Percentiles rank a stretch among this genome's conserved stretches.
These are phyloP conservation scores for Conger conger DNA, from an alignment of 2,113 vertebrate genomes.

Conservation along the genomic window DNA sequence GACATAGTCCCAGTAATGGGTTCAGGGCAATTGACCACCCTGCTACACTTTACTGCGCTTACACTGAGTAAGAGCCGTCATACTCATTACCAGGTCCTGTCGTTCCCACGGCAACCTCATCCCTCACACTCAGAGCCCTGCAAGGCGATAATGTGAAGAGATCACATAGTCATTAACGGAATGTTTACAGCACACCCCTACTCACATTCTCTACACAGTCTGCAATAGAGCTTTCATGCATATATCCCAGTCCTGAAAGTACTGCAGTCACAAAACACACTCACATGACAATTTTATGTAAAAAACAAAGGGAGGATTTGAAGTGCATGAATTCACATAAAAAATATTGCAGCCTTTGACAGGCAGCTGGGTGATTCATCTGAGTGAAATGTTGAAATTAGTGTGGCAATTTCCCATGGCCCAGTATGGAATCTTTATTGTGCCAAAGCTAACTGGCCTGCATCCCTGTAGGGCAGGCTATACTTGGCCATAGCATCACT, in stretches of 20 bases:
- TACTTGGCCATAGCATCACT: no score
- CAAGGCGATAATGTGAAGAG: conserved; percentile 5
- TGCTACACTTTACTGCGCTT: conserved; percentile 74
- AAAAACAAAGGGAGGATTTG: not conserved
- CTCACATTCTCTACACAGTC: not conserved
- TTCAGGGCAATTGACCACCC: conserved; percentile 74
- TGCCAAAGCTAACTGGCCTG: no score
- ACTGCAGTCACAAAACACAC: not conserved
- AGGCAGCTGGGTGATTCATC: no score
- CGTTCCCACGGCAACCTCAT: conserved; percentile 67
- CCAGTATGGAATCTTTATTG: no score
- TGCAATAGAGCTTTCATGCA: not conserved
- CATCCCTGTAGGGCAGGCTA: no score
- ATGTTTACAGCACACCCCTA: not conserved
- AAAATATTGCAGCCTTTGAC: not conserved
- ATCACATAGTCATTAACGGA: not conserved
- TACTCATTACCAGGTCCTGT: conserved; percentile 73
- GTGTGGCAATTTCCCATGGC: no score
- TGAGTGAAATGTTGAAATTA: no score
- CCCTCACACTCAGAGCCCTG: conserved; percentile 56
- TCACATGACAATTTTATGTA: not conserved
- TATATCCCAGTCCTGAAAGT: not conserved
- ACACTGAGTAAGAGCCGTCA: conserved; percentile 74
- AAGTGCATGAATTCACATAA: not conserved
- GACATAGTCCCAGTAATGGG: conserved; percentile 71